These are phyloP conservation scores for Masnerella sp. DNA, from an alignment of 2,888 invertebrate genomes.

Conservation along the genomic window DNA sequence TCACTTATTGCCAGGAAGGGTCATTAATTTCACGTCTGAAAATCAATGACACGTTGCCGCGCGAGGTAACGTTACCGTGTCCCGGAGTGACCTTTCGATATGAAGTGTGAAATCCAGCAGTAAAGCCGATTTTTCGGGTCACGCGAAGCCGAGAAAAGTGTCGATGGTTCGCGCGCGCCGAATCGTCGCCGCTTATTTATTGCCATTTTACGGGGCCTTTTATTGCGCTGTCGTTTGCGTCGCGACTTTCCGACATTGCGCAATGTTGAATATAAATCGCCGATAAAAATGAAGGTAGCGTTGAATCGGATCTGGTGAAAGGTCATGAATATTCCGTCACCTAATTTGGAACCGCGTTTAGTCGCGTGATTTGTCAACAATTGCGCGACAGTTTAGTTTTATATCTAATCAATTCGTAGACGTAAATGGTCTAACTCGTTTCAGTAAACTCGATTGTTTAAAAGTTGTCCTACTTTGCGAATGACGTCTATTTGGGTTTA, in stretches of 20 bases:
- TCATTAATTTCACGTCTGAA: constrained; percentile 50
- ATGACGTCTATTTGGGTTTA: too few species aligned
- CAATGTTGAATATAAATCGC: constrained; percentile 15
- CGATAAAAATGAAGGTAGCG: constrained; percentile 30
- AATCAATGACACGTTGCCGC: constrained; percentile 48
- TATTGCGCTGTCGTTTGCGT: constrained; percentile 14
- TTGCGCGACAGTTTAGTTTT: neutral
- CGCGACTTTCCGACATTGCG: constrained; percentile 16
- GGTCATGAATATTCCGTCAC: constrained; percentile 25
- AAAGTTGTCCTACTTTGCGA: too few species aligned
- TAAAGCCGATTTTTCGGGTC: constrained; percentile 38
- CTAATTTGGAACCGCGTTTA: neutral
- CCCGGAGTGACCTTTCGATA: constrained; percentile 43
- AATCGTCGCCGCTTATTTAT: constrained; percentile 20
- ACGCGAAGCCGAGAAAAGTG: constrained; percentile 17
- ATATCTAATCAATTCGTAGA: neutral
- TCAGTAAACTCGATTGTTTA: too few species aligned
- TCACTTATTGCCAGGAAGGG: constrained; percentile 34
- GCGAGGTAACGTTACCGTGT: constrained; percentile 38
- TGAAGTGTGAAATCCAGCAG: constrained; percentile 51
- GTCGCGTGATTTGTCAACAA: neutral
- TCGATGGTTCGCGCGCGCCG: neutral
- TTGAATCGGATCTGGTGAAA: constrained; percentile 12
- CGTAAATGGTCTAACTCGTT: too few species aligned
- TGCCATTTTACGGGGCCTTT: constrained; percentile 22